A percentile compares a stretch with the other conserved stretches of the same genome.
Conservation (phyloP, 2,113 vertebrate genomes). For the Elachura formosa region DNA sequence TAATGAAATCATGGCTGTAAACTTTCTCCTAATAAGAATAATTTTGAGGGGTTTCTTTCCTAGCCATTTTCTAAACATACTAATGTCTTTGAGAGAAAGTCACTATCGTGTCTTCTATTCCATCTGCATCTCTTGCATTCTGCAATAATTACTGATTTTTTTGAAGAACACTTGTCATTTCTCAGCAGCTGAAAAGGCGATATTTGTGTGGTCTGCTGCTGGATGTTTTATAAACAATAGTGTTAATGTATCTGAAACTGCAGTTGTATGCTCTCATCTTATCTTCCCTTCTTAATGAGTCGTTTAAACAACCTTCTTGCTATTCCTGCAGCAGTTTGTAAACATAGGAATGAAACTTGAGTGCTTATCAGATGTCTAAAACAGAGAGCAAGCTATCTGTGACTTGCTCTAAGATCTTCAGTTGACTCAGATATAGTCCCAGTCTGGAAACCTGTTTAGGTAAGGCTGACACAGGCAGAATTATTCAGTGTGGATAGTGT, state of each 20-base stretch:
- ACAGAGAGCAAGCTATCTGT: background rate
- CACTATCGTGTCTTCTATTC: background rate
- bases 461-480: background rate
- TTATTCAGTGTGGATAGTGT: background rate
- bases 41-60: background rate
- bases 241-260: background rate
- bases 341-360: background rate
- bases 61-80: background rate
- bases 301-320: background rate
- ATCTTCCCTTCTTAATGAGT: background rate
- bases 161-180: background rate
- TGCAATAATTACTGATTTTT: background rate
- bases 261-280: background rate
- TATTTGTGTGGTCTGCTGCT: background rate
- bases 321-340: background rate
- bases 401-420: background rate
- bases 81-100: background rate
- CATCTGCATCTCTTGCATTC: background rate
- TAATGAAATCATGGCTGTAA: background rate
- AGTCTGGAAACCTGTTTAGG: background rate
- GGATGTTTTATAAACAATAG: background rate
- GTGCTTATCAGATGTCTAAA: background rate
- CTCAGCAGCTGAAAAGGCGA: accelerated
- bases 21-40: background rate
- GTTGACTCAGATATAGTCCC: accelerated